A percentile compares a stretch with the other conserved stretches of the same genome.
Evolutionary conservation across 1,140 invertebrate genomes (phyloP).

Genomic region (Drosophila fuyamai): DNA sequence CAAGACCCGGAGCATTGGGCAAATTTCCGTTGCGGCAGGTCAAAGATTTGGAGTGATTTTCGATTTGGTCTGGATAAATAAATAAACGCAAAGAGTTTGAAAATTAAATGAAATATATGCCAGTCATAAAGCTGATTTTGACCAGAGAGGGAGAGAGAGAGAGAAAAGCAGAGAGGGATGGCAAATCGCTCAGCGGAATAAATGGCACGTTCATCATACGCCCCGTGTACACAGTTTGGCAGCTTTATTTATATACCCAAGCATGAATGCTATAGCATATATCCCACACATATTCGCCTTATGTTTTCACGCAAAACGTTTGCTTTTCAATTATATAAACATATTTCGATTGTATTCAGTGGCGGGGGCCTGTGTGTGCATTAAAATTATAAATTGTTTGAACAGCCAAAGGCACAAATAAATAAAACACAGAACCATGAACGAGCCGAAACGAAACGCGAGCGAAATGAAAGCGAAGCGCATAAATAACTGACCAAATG

Average conservation of each 20-base stretch:
- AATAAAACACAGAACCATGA: slow-evolving; percentile 49
- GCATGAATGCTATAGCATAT: slow-evolving; percentile 27
- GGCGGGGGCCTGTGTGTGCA: slow-evolving; percentile 60
- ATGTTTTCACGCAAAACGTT: slow-evolving; percentile 71
- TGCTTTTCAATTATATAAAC: slow-evolving; percentile 81
- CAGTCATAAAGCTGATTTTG: slow-evolving; percentile 64
- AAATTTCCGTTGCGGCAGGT: slow-evolving; percentile 73
- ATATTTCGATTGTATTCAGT: slow-evolving; percentile 79
- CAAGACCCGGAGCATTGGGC: slow-evolving; percentile 19
- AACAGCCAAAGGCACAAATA: slow-evolving; percentile 64
- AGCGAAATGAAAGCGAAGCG: slow-evolving; percentile 48
- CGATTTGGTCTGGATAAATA: slow-evolving; percentile 46
- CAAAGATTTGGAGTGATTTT: slow-evolving; percentile 42
- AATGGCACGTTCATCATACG: slow-evolving; percentile 82
- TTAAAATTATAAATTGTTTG: slow-evolving; percentile 81
- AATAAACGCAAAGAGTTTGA: slow-evolving; percentile 53
- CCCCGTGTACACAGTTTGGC: slow-evolving; percentile 76
- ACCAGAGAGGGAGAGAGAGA: neutral
- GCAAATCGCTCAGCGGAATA: slow-evolving; percentile 59
- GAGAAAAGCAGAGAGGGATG: neutral
- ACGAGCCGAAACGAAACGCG: slow-evolving; percentile 10
- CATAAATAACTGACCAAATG: slow-evolving; percentile 70
- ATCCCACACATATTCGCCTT: slow-evolving; percentile 42
- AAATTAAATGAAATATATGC: slow-evolving; percentile 71
- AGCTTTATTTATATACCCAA: slow-evolving; percentile 73